phyloP scores from a whole-genome alignment of 1,140 invertebrate species.

The Panagrolaimus sp. region DNA sequence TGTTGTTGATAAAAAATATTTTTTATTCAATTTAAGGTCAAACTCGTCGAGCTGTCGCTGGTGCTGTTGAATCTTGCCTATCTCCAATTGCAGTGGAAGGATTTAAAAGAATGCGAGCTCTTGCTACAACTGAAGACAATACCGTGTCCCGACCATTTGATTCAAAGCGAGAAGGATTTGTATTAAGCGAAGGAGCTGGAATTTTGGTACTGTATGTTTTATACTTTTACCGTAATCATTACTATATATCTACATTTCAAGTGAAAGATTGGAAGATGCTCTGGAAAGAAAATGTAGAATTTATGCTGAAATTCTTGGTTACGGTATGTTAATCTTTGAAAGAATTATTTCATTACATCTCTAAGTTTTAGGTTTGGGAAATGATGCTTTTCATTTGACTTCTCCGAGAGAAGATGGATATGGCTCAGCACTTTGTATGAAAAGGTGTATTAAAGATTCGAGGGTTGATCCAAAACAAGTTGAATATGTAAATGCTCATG shows the following conservation, averaged over 20 bases:
- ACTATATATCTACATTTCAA: too few relatives aligned
- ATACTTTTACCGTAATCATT: too few relatives aligned
- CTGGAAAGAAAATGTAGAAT: conserved; percentile 67
- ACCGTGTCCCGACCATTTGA: conserved; percentile 82
- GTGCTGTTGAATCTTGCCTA: conserved; percentile 83
- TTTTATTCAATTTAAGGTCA: conserved; percentile 20
- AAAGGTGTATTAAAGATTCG: conserved; percentile 73
- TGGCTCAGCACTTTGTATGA: conserved; percentile 85
- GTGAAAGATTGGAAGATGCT: background rate
- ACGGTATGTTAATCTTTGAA: too few relatives aligned
- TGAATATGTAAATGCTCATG: conserved; percentile 90
- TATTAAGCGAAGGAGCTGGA: conserved; percentile 91
- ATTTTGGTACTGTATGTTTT: conserved; percentile 84
- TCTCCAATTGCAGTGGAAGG: conserved; percentile 80
- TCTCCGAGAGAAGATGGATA: conserved; percentile 79
- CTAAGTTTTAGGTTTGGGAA: conserved; percentile 72
- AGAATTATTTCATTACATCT: too few relatives aligned
- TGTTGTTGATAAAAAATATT: too few relatives aligned
- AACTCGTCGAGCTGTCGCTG: conserved; percentile 89
- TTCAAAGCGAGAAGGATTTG: conserved; percentile 84
- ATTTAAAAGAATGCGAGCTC: conserved; percentile 69
- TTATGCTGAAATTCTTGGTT: conserved; percentile 83
- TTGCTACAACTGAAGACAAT: conserved; percentile 76
- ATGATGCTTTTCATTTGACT: conserved; percentile 89
- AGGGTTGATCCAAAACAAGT: conserved; percentile 67